Evolutionary conservation across 1,140 invertebrate species (phyloP).

Genomic region (Drosophila paulistorum): DNA sequence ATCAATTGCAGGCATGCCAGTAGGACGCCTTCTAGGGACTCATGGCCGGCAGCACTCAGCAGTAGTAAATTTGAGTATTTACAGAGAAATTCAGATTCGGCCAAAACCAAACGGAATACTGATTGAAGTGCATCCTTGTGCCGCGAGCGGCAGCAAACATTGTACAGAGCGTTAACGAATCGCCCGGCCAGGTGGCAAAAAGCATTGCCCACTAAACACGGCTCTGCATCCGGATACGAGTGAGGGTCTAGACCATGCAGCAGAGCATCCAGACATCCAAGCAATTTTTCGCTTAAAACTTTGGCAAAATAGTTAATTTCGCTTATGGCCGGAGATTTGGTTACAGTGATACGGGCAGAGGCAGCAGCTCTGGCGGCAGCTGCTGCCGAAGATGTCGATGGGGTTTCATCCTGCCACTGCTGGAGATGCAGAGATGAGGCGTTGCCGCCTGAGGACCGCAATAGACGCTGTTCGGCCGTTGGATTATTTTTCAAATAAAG

Average conservation of each 20-base stretch:
- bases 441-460: not conserved
- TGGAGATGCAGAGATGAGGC: not conserved
- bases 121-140: constrained; percentile 79
- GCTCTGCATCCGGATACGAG: constrained; percentile 4
- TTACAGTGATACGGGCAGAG: constrained; percentile 12
- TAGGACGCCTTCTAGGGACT: constrained; percentile 51
- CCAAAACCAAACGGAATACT: constrained; percentile 75
- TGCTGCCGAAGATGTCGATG: constrained; percentile 77
- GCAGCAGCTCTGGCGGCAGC: constrained; percentile 64
- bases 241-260: constrained; percentile 19
- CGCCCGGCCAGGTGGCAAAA: constrained; percentile 66
- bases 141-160: constrained; percentile 75
- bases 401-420: constrained; percentile 64
- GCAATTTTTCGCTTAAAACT: constrained; percentile 77
- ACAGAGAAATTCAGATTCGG: constrained; percentile 78
- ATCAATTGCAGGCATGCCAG: constrained; percentile 65
- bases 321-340: constrained; percentile 51
- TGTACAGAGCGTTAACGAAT: constrained; percentile 73
- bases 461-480: constrained; percentile 53
- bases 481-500: constrained; percentile 83
- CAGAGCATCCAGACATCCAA: constrained; percentile 59
- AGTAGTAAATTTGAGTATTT: constrained; percentile 78
- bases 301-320: constrained; percentile 83
- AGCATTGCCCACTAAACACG: constrained; percentile 25
- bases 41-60: constrained; percentile 53